Evolutionary conservation across 2,888 invertebrate species (phyloP).

Genomic region (Rhimphoctona megacephalus): DNA sequence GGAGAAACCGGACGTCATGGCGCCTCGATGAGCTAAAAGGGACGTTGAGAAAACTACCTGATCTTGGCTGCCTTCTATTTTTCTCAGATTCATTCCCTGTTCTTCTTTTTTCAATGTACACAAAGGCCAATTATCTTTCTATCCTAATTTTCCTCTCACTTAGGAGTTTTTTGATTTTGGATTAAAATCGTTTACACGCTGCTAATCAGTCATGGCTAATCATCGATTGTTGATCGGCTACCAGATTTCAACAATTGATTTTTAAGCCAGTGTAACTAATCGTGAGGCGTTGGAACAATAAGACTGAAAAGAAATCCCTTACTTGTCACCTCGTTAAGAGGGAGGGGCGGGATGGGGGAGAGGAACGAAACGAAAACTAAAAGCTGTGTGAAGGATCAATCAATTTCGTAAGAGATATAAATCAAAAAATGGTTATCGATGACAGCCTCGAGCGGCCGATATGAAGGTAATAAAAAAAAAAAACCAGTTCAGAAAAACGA

Average conservation of each 20-base stretch:
- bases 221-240: neutral
- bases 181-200: neutral
- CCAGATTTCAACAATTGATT: neutral
- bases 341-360: no score
- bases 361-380: neutral
- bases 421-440: constrained; percentile 23
- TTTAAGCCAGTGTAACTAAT: neutral
- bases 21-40: constrained; percentile 21
- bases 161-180: neutral
- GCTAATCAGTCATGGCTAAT: neutral
- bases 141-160: neutral
- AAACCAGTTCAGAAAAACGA: constrained; percentile 5
- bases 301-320: neutral
- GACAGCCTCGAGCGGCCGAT: constrained; percentile 1
- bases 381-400: neutral
- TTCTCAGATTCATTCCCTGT: constrained; percentile 15
- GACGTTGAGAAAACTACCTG: constrained; percentile 24
- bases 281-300: neutral
- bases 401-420: constrained; percentile 14
- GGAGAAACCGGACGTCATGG: constrained; percentile 22
- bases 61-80: neutral
- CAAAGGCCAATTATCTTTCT: neutral
- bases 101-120: constrained; percentile 32
- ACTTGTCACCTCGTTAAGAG: neutral
- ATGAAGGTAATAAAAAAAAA: neutral